Evolutionary conservation across 1,140 invertebrate genomes (phyloP), one percentile per base, ranked within the genome.

Genomic region (Harpegnathos saltator): DNA sequence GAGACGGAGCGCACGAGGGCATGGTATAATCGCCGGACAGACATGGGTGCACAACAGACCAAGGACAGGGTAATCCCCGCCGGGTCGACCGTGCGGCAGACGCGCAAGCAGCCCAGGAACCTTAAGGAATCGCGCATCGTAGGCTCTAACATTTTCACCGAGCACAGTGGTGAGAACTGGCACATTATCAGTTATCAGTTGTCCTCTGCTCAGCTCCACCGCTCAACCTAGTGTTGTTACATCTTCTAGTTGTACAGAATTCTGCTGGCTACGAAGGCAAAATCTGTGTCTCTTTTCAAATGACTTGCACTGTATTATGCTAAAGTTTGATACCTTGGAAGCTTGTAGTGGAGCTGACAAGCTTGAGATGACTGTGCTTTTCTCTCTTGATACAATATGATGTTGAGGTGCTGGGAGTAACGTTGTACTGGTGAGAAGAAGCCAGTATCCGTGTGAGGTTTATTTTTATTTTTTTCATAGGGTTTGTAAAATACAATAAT

Each of bases 41-140:
- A 89, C 92, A 98, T 98, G 97, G 97, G 97, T 94, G 97, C 97
- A 92, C 97, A 98, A 95, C 97, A 97, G 95, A 97, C 97, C 91
- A 98, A 98, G 94, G 97, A 98, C 93, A 96, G 96, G 93, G 95
- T 95, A 82, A 95, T 95, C 88, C 94, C 95, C 89, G 95, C 95
- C 91, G 96, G 96, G 92, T 94, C 95, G 90, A 96, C 96, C 88
- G 95, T 96, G 87, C 95, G 96, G 93, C 95, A 96, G 87, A 95
- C 96, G 54, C 95, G 96, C 92, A 96, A 95, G 92, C 96, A 97
- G 93, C 96, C 96, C 74, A 95, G 96, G 91, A 95, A 95, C 91
- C 95, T 96, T 77, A 97, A 97, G 95, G 97, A 97, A 95, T 96
- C 96, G 91, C 96, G 97, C 91, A 95, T 96, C 89, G 96, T 97